Base-by-base conservation (phyloP, 2,888 invertebrate species). In the Calameuta pallipes region DNA sequence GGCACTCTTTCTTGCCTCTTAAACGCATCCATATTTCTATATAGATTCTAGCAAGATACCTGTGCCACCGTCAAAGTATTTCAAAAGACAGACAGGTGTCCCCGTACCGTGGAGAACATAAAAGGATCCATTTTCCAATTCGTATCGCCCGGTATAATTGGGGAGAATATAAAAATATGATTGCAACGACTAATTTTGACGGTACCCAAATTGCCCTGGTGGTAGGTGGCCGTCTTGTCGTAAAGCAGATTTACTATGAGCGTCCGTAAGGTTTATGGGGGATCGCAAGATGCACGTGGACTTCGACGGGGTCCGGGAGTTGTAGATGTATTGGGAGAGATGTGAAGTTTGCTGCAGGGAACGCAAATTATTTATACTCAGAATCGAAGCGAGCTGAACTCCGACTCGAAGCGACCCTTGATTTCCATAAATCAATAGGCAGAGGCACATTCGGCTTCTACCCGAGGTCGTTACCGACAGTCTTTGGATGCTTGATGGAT, bases 261-360 rank as follows among this genome's bases (percentile, higher is more conserved):
- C 83, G 85, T 87, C 85, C 82, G 84, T 87, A 82, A 87, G 86
- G 85, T 89, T 89, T 89, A 89, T 84, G 89, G 86, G 56, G 89
- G 88, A 89, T 87, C 88, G 86, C 77, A 79, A 79, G 84, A 80
- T 71, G 34, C 71, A 33, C 71, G 15, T 71, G 34, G 15, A 31
- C 34, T 33, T 71, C 33, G 15, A 71, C 31, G 31, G 31, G 13
- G 71, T 34, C 31, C 71, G 30, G 73, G 36, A 69, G 70, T 37
- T 33, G 69, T n/a, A 11, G 31, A 31, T 23, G 33, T 30, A 41
- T 33, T 23, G 37, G 33, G 56, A 23, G 56, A 56, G 56, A 56
- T 23, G 56, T 23, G 23, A 80, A 80, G 79, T 34, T 71, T 31
- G 71, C 71, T 84, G 82, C 82, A 82, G 79, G 81, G 84, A 83